Base-by-base conservation (phyloP, 2,888 invertebrate genomes). In the Dryadula phaetusa region DNA sequence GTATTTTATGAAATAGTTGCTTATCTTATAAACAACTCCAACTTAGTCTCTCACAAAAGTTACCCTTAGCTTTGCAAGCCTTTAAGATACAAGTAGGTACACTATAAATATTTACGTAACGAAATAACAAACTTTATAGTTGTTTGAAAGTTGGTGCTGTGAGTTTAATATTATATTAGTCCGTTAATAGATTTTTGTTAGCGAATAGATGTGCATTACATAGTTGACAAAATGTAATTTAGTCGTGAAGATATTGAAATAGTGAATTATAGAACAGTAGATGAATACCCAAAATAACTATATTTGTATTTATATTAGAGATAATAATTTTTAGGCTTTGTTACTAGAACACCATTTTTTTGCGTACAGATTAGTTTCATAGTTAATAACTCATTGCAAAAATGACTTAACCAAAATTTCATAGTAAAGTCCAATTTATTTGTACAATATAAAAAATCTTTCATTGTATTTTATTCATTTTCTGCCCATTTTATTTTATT, bases 111-210 rank as follows among this genome's bases (percentile, higher is more conserved):
- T 47, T 47, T 42, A 58, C 40, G 47, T 49, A 66, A 64, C 52
- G 37, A 64, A 44, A 53, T 52, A 68, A 56, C 44, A 22, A 65
- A 58, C 53, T 68, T 68, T 62, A 63, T 49, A 42, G 70, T 73
- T 70, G 69, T 74, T 69, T 68, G 70, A 74, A 76, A 72, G 73
- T 69, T 76, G 78, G 77, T 77, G 78, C 78, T 78, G 78, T 74
- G 72, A 74, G 68, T 70, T 62, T 58, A 56, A 66, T 64, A 68
- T 64, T 67, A 62, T 44, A 54, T 49, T 67, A 60, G 46, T 37
- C 47, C 44, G 44, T 65, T 66, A 42, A 47, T 66, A 69, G 58
- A 52, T 37, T 42, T 54, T 64, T 61, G 60, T 64, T 60, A 47
- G 20, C 10, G 18, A 46, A 37, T 44, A 46, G 32, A 25, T n/a